Percentiles rank a stretch among this genome's conserved stretches.
Conservation (phyloP, 2,113 vertebrate genomes). For the Phaethornis superciliosus region DNA sequence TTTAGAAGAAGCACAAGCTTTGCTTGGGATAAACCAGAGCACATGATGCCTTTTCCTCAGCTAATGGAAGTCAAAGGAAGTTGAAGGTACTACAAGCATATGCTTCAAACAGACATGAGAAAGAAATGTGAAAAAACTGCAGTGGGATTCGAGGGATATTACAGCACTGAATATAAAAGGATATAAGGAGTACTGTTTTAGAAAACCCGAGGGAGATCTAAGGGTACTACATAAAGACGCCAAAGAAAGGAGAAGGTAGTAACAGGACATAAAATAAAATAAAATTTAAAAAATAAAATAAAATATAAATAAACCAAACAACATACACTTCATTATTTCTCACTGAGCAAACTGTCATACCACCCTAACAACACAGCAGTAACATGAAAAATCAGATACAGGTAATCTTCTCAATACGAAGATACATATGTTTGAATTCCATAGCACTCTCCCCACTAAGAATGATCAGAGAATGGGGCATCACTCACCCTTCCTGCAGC, state of each 20-base stretch:
- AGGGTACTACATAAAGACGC: not conserved
- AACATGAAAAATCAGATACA: not conserved
- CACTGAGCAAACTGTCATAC: not conserved
- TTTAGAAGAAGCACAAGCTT: not conserved
- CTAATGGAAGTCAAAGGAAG: not conserved
- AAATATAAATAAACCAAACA: not conserved
- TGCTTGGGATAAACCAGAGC: not conserved
- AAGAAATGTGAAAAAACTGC: not conserved
- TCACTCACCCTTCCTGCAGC: not conserved
- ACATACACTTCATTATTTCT: not conserved
- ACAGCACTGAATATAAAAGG: not conserved
- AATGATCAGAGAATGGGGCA: not conserved
- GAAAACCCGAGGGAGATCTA: not conserved
- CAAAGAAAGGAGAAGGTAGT: not conserved
- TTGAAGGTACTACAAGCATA: not conserved
- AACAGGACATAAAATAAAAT: not conserved
- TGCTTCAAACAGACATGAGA: not conserved
- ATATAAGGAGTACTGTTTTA: not conserved
- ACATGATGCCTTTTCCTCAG: not conserved
- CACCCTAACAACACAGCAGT: not conserved
- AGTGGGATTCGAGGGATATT: not conserved
- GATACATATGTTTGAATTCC: not conserved
- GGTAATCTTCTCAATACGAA: not conserved
- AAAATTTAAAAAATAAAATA: not conserved
- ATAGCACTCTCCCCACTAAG: not conserved